A percentile compares a stretch with the other conserved stretches of the same genome.
Conservation (phyloP, 2,888 invertebrate genomes). For the Clanis bilineata region DNA sequence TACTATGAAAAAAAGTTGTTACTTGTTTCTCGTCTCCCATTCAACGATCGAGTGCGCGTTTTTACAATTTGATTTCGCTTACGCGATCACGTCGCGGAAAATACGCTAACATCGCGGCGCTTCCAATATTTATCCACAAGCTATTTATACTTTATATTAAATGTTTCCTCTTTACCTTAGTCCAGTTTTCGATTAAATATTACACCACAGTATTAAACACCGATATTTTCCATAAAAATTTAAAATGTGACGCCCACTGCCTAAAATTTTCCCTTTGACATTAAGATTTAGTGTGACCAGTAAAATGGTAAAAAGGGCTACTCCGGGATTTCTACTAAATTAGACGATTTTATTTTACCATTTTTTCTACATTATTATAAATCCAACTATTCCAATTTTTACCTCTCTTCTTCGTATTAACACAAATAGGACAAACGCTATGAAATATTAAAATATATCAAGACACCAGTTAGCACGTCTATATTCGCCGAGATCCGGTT, state of each 20-base stretch:
- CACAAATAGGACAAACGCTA: neutral
- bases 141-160: neutral
- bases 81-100: slow-evolving; percentile 13
- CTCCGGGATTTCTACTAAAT: neutral
- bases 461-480: neutral
- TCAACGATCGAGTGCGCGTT: slow-evolving; percentile 40
- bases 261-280: slow-evolving; percentile 16
- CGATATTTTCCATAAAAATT: neutral
- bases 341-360: neutral
- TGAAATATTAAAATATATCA: neutral
- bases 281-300: neutral
- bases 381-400: no score
- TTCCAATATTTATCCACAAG: neutral
- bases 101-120: neutral
- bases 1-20: slow-evolving; percentile 49
- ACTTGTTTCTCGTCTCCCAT: slow-evolving; percentile 62
- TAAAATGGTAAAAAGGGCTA: neutral
- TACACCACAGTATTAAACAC: neutral
- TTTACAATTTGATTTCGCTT: slow-evolving; percentile 36
- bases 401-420: neutral
- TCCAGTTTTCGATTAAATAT: neutral
- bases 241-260: slow-evolving; percentile 22
- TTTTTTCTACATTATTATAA: no score
- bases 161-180: neutral
- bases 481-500: neutral